Percentiles rank a stretch among this genome's conserved stretches.
phyloP scores from a whole-genome alignment of 2,888 invertebrate species.

The Cerastoderma edule region DNA sequence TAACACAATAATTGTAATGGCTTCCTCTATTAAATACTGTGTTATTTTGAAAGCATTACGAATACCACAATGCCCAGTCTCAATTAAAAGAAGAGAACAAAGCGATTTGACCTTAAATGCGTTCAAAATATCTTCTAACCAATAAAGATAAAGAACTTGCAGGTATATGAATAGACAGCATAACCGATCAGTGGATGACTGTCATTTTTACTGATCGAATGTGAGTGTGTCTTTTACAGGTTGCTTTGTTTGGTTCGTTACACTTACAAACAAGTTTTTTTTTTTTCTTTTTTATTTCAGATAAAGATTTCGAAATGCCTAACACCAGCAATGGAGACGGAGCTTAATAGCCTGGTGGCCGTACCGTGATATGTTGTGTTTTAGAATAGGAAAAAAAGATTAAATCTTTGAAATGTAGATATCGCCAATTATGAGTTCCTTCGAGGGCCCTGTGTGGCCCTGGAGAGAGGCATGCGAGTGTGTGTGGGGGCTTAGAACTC shows the following conservation, averaged over 20 bases:
- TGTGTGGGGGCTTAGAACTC: not conserved
- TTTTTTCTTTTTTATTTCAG: slow-evolving; percentile 27
- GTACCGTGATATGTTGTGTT: not conserved
- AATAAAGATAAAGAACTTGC: not conserved
- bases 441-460: not conserved
- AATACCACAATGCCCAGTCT: no score
- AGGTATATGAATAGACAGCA: not conserved
- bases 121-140: not conserved
- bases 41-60: no score
- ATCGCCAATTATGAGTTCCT: not conserved
- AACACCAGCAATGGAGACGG: slow-evolving; percentile 23
- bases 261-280: not conserved
- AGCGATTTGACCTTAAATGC: no score
- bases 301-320: slow-evolving; percentile 41
- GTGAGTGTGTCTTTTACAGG: not conserved
- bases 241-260: not conserved
- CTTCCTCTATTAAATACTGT: no score
- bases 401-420: not conserved
- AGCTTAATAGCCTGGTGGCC: not conserved
- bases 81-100: no score
- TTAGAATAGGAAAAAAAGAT: not conserved
- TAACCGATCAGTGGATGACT: not conserved
- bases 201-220: not conserved
- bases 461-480: not conserved
- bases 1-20: no score